phyloP scores from a whole-genome alignment of 2,113 vertebrate species.

The Tychaedon coryphoeus region DNA sequence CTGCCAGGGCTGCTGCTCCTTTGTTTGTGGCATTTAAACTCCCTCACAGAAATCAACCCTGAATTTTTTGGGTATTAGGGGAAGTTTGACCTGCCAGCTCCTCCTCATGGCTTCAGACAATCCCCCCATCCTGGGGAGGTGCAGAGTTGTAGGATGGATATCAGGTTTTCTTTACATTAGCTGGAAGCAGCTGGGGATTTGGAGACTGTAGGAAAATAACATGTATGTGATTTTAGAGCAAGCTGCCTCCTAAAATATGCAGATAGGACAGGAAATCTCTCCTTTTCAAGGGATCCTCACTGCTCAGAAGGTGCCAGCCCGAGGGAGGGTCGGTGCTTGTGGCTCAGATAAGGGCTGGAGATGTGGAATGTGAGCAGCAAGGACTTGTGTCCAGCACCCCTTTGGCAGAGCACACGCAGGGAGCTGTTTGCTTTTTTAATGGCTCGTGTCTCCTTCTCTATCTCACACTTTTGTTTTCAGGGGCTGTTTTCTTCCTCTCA shows the following conservation, averaged over 20 bases:
- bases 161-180: not conserved
- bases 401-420: not conserved
- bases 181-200: not conserved
- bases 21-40: not conserved
- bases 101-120: not conserved
- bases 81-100: not conserved
- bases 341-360: not conserved
- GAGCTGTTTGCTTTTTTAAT: constrained; percentile 11
- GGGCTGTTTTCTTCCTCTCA: constrained; percentile 22
- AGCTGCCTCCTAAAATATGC: not conserved
- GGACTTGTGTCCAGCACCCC: not conserved
- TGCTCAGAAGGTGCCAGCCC: not conserved
- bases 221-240: not conserved
- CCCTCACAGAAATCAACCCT: not conserved
- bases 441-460: not conserved
- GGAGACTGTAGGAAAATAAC: not conserved
- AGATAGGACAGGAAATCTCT: not conserved
- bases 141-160: not conserved
- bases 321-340: not conserved
- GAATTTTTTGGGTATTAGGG: not conserved
- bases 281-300: not conserved
- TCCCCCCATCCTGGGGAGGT: not conserved
- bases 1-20: not conserved
- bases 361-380: not conserved
- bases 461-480: constrained; percentile 38